Conservation (phyloP, 2,888 invertebrate species). For the Parasteatoda lunata region DNA sequence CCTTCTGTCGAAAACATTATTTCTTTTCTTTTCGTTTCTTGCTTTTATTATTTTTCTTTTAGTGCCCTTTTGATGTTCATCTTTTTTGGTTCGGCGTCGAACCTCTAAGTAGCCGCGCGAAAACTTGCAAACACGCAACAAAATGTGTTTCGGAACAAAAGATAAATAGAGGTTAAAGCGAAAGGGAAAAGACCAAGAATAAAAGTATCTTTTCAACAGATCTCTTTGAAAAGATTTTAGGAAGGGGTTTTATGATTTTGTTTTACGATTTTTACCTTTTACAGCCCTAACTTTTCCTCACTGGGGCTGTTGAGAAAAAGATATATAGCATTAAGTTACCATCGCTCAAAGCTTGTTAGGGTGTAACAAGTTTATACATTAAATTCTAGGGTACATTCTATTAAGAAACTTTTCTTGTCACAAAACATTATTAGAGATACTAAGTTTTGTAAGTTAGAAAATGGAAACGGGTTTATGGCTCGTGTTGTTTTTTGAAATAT, state of each 20-base stretch:
- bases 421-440: background rate
- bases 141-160: slow-evolving; percentile 45
- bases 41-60: no score
- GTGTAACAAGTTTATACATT: slow-evolving; percentile 39
- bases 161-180: slow-evolving; percentile 31
- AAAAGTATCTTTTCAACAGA: slow-evolving; percentile 44
- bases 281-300: slow-evolving; percentile 29
- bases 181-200: slow-evolving; percentile 4
- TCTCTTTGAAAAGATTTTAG: slow-evolving; percentile 58
- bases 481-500: background rate
- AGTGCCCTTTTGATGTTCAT: slow-evolving; percentile 41
- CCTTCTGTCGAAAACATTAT: background rate
- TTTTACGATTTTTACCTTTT: slow-evolving; percentile 58
- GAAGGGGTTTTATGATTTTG: slow-evolving; percentile 52
- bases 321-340: slow-evolving; percentile 24
- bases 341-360: slow-evolving; percentile 24
- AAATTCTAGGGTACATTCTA: slow-evolving; percentile 2
- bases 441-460: background rate
- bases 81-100: slow-evolving; percentile 20
- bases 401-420: background rate
- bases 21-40: background rate
- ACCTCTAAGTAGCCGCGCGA: slow-evolving; percentile 16
- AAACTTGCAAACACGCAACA: slow-evolving; percentile 48
- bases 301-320: slow-evolving; percentile 23
- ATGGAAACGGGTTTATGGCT: background rate